Evolutionary conservation across 2,888 invertebrate species (phyloP).

Genomic region (Orthosia gothica): DNA sequence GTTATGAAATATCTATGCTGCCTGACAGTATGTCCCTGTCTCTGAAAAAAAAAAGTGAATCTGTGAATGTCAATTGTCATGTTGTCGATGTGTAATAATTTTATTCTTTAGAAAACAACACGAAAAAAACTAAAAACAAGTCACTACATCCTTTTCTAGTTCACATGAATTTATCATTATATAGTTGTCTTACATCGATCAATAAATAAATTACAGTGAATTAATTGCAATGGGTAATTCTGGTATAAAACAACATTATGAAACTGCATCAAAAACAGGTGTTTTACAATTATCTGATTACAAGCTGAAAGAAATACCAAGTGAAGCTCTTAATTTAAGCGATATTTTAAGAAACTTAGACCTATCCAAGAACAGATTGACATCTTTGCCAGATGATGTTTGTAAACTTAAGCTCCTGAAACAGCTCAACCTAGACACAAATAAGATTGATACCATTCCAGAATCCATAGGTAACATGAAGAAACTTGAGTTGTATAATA

Average conservation of each 20-base stretch:
- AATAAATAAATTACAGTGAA: conserved; percentile 7
- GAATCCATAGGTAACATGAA: conserved; percentile 93
- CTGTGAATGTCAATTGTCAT: background rate
- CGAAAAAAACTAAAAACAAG: conserved; percentile 6
- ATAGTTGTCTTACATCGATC: background rate
- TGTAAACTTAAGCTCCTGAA: conserved; percentile 94
- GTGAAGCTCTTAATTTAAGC: conserved; percentile 91
- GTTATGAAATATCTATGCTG: no score
- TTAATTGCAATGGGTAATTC: conserved; percentile 95
- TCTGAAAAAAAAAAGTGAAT: background rate
- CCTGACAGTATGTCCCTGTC: no score
- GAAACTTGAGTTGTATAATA: conserved; percentile 94
- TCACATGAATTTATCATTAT: conserved; percentile 13
- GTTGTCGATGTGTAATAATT: background rate
- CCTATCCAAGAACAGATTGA: conserved; percentile 97
- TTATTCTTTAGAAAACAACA: no score
- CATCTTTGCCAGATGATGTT: conserved; percentile 95
- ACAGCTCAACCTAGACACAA: conserved; percentile 95
- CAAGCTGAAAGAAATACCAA: conserved; percentile 95
- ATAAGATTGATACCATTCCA: conserved; percentile 94
- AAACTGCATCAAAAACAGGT: conserved; percentile 99
- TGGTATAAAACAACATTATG: conserved; percentile 97
- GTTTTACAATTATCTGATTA: conserved; percentile 96
- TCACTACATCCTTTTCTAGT: background rate
- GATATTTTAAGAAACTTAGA: conserved; percentile 96